Evolutionary conservation across 2,888 invertebrate genomes (phyloP).

Genomic region (Agrochola circellaris): DNA sequence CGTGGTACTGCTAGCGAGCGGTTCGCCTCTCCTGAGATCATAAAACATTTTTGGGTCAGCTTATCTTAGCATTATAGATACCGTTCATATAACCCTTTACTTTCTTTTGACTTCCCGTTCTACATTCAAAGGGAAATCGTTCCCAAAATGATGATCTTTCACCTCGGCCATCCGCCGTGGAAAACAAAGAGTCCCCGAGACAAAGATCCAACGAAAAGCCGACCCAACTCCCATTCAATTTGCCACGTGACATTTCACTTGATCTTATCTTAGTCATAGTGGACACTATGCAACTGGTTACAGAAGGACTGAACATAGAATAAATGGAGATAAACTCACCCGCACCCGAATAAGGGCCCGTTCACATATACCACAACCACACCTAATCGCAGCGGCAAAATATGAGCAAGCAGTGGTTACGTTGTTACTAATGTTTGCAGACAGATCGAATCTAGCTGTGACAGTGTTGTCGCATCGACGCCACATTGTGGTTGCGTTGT

Average conservation of each 20-base stretch:
- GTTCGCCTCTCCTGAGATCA: neutral
- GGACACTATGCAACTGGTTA: slow-evolving; percentile 6
- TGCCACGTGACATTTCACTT: slow-evolving; percentile 64
- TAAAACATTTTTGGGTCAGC: slow-evolving; percentile 8
- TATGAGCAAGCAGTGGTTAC: too few relatives aligned
- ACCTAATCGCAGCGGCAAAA: too few relatives aligned
- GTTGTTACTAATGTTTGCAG: too few relatives aligned
- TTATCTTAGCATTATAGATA: slow-evolving; percentile 22
- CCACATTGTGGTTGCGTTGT: too few relatives aligned
- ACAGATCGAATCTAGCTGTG: too few relatives aligned
- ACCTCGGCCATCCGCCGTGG: slow-evolving; percentile 33
- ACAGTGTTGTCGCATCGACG: too few relatives aligned
- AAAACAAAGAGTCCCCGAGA: slow-evolving; percentile 61
- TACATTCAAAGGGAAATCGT: slow-evolving; percentile 39
- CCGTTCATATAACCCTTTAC: slow-evolving; percentile 8
- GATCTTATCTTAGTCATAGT: slow-evolving; percentile 60
- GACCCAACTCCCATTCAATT: slow-evolving; percentile 72
- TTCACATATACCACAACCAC: too few relatives aligned
- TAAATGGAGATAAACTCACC: neutral
- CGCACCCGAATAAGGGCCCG: neutral
- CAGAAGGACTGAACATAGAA: slow-evolving; percentile 23
- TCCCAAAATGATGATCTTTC: slow-evolving; percentile 51
- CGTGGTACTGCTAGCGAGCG: too few relatives aligned
- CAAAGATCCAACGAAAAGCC: slow-evolving; percentile 64
- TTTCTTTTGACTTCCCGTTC: slow-evolving; percentile 9